These are phyloP conservation scores for Eustalomyia histrio DNA, from an alignment of 2,888 invertebrate genomes.

Conservation along the genomic window DNA sequence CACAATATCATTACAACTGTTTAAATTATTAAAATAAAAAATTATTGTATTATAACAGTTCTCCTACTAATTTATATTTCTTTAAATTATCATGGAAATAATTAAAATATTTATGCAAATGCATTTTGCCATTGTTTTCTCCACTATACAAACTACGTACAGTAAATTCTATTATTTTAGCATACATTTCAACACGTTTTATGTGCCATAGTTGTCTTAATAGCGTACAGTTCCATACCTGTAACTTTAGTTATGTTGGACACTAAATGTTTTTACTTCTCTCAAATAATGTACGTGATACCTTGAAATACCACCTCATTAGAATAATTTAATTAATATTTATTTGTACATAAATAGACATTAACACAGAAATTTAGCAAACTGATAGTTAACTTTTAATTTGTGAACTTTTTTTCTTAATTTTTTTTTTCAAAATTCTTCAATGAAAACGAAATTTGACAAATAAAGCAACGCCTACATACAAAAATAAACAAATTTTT, in stretches of 20 bases:
- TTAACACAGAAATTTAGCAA: background rate
- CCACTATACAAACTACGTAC: background rate
- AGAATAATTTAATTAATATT: constrained; percentile 23
- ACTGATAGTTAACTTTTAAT: constrained; percentile 19
- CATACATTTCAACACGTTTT: constrained; percentile 41
- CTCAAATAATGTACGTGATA: constrained; percentile 4
- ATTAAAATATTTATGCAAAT: constrained; percentile 19
- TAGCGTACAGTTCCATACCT: constrained; percentile 12
- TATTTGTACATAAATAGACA: background rate
- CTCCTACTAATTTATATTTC: constrained; percentile 5
- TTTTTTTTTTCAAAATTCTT: background rate
- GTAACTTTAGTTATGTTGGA: background rate
- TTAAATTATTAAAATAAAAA: background rate
- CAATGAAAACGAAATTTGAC: constrained; percentile 18
- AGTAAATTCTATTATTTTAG: background rate
- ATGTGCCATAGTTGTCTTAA: constrained; percentile 12
- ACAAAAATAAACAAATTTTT: background rate
- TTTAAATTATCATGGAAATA: background rate
- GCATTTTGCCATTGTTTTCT: background rate
- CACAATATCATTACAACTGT: background rate
- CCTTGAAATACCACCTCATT: constrained; percentile 29
- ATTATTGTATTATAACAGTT: constrained; percentile 11
- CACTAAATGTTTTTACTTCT: background rate
- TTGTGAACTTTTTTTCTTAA: constrained; percentile 7
- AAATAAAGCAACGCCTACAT: constrained; percentile 1